These are phyloP conservation scores for Muschampia plurimacula DNA, from an alignment of 2,888 invertebrate species.

Conservation along the genomic window DNA sequence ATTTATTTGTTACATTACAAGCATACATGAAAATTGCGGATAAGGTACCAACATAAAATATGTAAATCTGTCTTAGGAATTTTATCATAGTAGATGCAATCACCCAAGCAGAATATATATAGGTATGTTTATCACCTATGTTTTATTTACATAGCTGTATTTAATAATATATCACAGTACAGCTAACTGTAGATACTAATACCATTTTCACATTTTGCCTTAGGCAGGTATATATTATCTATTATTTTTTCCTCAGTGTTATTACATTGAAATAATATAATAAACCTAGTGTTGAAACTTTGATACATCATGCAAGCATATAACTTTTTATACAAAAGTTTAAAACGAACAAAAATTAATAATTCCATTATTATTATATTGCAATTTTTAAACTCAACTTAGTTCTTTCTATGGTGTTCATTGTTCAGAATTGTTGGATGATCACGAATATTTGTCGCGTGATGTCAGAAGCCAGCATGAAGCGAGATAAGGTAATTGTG, in stretches of 20 bases:
- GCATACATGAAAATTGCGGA: slow-evolving; percentile 12
- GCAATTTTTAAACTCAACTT: not conserved
- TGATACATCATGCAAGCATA: no score
- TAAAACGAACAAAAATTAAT: no score
- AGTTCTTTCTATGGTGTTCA: slow-evolving; percentile 7
- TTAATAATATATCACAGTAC: not conserved
- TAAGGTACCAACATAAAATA: slow-evolving; percentile 12
- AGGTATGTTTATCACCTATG: slow-evolving; percentile 9
- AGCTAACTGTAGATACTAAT: not conserved
- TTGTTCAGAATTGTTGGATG: slow-evolving; percentile 45
- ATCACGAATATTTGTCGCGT: slow-evolving; percentile 76
- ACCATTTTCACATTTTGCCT: not conserved
- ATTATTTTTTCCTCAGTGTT: no score
- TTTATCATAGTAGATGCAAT: slow-evolving; percentile 11
- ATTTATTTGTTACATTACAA: slow-evolving; percentile 1
- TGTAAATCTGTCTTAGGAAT: slow-evolving; percentile 21
- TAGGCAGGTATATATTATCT: not conserved
- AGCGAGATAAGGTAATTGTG: slow-evolving; percentile 80
- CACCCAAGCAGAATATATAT: not conserved
- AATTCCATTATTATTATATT: not conserved
- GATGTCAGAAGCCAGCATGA: slow-evolving; percentile 72
- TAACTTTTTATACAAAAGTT: no score
- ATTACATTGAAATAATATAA: no score
- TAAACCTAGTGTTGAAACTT: no score
- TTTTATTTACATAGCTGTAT: not conserved